phyloP scores from a whole-genome alignment of 2,113 vertebrate genomes.

The Maccullochella peelii region DNA sequence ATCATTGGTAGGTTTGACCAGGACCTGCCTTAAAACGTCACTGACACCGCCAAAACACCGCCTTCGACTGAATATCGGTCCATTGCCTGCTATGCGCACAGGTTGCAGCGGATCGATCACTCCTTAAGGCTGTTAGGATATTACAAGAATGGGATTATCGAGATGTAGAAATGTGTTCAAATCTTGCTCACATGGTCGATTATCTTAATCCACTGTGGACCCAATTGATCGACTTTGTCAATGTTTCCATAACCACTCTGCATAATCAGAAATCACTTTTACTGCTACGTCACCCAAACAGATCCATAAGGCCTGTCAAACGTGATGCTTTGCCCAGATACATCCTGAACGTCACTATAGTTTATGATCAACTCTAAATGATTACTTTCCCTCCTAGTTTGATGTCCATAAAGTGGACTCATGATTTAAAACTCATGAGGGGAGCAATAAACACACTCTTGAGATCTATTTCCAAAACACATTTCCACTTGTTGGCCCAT shows the following conservation, averaged over 20 bases:
- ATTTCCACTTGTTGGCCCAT: conserved; percentile 61
- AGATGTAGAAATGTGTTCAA: conserved; percentile 49
- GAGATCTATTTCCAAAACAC: conserved; percentile 25
- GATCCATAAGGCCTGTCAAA: conserved; percentile 50
- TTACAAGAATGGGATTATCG: conserved; percentile 28
- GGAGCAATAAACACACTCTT: conserved; percentile 12
- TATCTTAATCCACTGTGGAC: conserved; percentile 48
- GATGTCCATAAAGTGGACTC: conserved; percentile 20
- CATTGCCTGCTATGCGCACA: conserved; percentile 74
- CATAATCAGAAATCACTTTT: conserved; percentile 69
- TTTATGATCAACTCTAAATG: conserved; percentile 29
- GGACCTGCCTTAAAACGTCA: conserved; percentile 85
- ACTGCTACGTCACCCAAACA: conserved; percentile 64
- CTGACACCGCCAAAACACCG: conserved; percentile 79
- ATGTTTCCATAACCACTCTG: conserved; percentile 67
- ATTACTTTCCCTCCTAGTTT: neutral
- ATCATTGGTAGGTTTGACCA: conserved; percentile 84
- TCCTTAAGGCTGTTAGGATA: conserved; percentile 41
- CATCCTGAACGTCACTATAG: neutral
- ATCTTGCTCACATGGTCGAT: conserved; percentile 42
- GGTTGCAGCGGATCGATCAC: conserved; percentile 77
- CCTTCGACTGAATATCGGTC: conserved; percentile 73
- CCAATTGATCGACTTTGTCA: conserved; percentile 56
- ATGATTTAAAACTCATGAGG: neutral
- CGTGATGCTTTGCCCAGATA: conserved; percentile 1